These are phyloP conservation scores for Helobdella robusta DNA, from an alignment of 2,888 invertebrate genomes.

Conservation along the genomic window DNA sequence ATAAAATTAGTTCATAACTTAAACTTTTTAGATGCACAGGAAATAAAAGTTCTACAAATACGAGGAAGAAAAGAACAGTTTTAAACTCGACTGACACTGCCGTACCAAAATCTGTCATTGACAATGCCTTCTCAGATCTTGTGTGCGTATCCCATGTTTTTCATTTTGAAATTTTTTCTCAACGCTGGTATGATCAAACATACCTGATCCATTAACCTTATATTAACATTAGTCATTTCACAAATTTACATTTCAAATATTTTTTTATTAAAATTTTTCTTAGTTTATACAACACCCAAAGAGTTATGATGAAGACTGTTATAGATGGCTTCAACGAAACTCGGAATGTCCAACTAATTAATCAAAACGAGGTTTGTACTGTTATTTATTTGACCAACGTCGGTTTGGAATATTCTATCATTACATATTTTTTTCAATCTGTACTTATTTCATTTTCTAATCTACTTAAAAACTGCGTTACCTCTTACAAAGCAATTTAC, in stretches of 20 bases:
- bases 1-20: too few relatives aligned
- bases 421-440: too few relatives aligned
- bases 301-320: constrained; percentile 12
- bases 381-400: too few relatives aligned
- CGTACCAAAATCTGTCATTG: neutral
- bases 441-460: too few relatives aligned
- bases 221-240: neutral
- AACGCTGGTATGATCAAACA: neutral
- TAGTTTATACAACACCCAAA: constrained; percentile 23
- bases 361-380: neutral
- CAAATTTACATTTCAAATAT: too few relatives aligned
- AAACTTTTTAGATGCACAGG: too few relatives aligned
- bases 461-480: too few relatives aligned
- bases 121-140: constrained; percentile 1
- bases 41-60: neutral
- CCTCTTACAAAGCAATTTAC: too few relatives aligned
- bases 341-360: neutral
- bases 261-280: neutral
- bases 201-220: neutral
- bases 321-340: constrained; percentile 14
- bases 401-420: too few relatives aligned
- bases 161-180: neutral
- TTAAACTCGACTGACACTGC: constrained; percentile 7
- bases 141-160: neutral
- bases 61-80: constrained; percentile 9